Evolutionary conservation across 2,797 vertebrate genomes (phyloP).

Genomic region (Pseudopleuronectes americanus): DNA sequence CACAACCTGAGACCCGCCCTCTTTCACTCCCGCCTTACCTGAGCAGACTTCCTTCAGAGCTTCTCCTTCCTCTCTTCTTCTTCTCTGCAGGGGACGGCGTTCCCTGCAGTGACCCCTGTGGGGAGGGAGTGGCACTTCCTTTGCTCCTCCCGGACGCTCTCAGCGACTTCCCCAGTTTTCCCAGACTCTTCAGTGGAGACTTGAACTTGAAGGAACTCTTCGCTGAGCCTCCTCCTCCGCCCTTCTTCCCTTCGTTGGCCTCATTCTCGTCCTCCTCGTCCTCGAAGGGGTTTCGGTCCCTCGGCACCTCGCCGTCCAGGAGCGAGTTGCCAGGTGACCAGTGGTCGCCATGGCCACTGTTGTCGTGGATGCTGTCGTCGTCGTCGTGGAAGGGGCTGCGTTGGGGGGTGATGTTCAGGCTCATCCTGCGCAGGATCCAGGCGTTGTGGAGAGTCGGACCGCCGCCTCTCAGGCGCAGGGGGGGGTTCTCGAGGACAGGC

Average conservation of each 20-base stretch:
- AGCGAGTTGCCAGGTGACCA: conserved; percentile 77
- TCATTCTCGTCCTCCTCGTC: conserved; percentile 87
- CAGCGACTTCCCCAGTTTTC: conserved; percentile 82
- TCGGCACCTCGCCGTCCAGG: conserved; percentile 73
- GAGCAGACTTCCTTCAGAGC: conserved; percentile 89
- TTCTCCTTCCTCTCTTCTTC: conserved; percentile 85
- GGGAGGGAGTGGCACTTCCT: conserved; percentile 67
- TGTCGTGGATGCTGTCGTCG: conserved; percentile 56
- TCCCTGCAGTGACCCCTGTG: conserved; percentile 72
- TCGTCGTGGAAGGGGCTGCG: conserved; percentile 77
- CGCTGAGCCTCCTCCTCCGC: conserved; percentile 62
- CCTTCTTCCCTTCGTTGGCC: conserved; percentile 82
- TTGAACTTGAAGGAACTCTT: conserved; percentile 80
- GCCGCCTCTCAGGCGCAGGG: conserved; percentile 79
- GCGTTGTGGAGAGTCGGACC: conserved; percentile 75
- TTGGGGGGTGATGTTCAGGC: conserved; percentile 75
- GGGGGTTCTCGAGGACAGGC: conserved; percentile 85
- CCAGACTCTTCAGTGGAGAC: conserved; percentile 83
- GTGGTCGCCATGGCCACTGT: conserved; percentile 55
- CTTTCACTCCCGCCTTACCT: conserved; percentile 56
- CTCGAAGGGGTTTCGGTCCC: conserved; percentile 84
- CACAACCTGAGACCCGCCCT: too few relatives aligned
- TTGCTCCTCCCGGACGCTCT: conserved; percentile 76
- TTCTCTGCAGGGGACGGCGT: conserved; percentile 75
- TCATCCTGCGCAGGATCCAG: conserved; percentile 85